Evolutionary conservation across 1,140 invertebrate genomes (phyloP), one percentile per base, ranked within the genome.

Genomic region (Macrostomum lignano): DNA sequence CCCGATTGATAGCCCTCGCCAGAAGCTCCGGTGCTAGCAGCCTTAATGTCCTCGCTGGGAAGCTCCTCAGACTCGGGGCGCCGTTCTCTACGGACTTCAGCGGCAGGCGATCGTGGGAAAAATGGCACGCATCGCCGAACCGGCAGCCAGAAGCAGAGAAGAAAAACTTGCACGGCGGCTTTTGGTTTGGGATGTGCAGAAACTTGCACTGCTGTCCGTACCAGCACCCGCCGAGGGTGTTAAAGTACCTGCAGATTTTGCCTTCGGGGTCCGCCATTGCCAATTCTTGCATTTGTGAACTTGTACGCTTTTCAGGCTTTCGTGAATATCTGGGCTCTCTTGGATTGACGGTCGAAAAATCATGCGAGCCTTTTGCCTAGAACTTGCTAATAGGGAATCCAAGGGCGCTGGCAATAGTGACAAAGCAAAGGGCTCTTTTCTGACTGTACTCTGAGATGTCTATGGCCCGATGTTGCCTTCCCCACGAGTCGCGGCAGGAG

Each of bases 141-240:
- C 26, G 15, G 26, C 26, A 28, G 4, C 26, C 26, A 9, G 26
- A 28, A 15, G 26, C 15, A 5, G 26, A 28, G 14, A 14, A 14
- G 26, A 28, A 28, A 9, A 28, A 28, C 19, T 28, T 28, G 19
- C 26, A 28, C 19, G 26, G 26, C 15, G 26, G 26, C 19, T 28
- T 28, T 28, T 28, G 15, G 19, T 28, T 28, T 3, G 19, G 9
- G 19, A 28, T 14, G 19, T 28, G 26, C 15, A 28, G 15, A 28
- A 28, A 28, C 19, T 28, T 28, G 9, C 26, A 28, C 26, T 28
- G 15, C 19, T 28, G 14, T 14, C 26, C 26, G 19, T 28, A 28
- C 26, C 26, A 28, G 19, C 26, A 28, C 9, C 26, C 26, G 15
- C 26, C 26, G 7, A 28, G 26, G 4, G 26, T 28, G 19, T 28